Evolutionary conservation across 2,797 vertebrate species (phyloP).

Genomic region (Phrynocephalus forsythii): DNA sequence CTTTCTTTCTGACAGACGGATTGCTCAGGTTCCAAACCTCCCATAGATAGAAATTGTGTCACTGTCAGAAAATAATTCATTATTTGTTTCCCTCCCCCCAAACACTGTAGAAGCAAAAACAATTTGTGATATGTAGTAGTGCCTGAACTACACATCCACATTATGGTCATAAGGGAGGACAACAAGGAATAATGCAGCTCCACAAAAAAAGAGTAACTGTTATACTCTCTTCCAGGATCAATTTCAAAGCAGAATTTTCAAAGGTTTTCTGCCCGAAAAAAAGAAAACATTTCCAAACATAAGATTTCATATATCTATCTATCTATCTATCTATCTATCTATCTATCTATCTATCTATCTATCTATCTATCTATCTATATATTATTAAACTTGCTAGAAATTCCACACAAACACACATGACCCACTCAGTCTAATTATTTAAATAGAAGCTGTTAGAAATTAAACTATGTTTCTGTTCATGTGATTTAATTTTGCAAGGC

Average conservation of each 20-base stretch:
- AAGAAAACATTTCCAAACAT: conserved; percentile 20
- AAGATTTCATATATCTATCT: neutral
- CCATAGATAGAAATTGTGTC: conserved; percentile 58
- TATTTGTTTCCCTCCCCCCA: conserved; percentile 4
- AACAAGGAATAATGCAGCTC: conserved; percentile 36
- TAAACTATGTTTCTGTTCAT: conserved; percentile 13
- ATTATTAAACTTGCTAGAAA: conserved; percentile 33
- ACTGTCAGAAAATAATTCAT: conserved; percentile 55
- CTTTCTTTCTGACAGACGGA: conserved; percentile 24
- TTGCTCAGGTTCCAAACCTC: conserved; percentile 54
- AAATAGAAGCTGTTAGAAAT: conserved; percentile 4
- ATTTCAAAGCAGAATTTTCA: conserved; percentile 48
- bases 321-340: too few relatives aligned
- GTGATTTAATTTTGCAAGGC: conserved; percentile 52
- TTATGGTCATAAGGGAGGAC: conserved; percentile 49
- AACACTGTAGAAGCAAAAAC: conserved; percentile 31
- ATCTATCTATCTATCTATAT: too few relatives aligned
- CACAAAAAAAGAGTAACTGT: conserved; percentile 51
- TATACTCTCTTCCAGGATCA: conserved; percentile 46
- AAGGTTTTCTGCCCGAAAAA: conserved; percentile 43
- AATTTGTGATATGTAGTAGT: conserved; percentile 56
- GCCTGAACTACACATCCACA: conserved; percentile 28
- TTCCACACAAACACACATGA: neutral
- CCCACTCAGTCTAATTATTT: conserved; percentile 47
- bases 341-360: too few relatives aligned